Base-by-base conservation (phyloP, 1,140 invertebrate genomes). In the Neodiprion fabricii region DNA sequence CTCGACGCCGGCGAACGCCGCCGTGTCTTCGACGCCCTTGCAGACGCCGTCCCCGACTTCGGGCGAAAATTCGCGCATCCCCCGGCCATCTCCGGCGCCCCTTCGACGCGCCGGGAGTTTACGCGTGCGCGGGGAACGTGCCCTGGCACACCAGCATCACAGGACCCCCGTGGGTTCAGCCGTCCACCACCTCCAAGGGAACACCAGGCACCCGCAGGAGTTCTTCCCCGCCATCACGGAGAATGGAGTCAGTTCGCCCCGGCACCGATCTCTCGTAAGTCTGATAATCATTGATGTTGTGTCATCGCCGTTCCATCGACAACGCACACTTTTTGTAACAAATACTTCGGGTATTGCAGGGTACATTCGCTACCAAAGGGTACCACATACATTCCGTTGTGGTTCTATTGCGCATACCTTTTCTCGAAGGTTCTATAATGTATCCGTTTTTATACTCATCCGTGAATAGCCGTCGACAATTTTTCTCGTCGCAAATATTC, bases 51-150 rank as follows among this genome's bases (percentile, higher is more conserved):
- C 67, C 61, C 61, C 50, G n/a, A 48, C 72, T 7, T 66, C 71
- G 48, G 71, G 67, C 66, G 77, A 73, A 48, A 84, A 86, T 72
- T 86, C 85, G 48, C 83, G 85, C 71, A 87, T 87, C 70, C 87
- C 85, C 47, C 79, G 84, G 75, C 85, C 86, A 53, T 89, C 88
- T 53, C 87, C 89, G 14, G 83, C 83, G 40, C 76, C 84, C 71
- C 79, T 89, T 73, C 84, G 88, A 49, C 89, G 89, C 21, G 87
- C 89, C 7, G 78, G 77, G 72, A 89, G 89, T 72, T 75, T 89
- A 76, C 85, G 89, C 78, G 48, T 88, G 68, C 84, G 84, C 61
- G 85, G 85, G 14, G 88, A 88, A 76, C 78, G 28, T 70, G 40
- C 76, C 74, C 77, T 73, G 73, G 74, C 74, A 75, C 76, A 75